These are phyloP conservation scores for Semnornis frantzii DNA, from an alignment of 2,113 vertebrate genomes.

Conservation along the genomic window DNA sequence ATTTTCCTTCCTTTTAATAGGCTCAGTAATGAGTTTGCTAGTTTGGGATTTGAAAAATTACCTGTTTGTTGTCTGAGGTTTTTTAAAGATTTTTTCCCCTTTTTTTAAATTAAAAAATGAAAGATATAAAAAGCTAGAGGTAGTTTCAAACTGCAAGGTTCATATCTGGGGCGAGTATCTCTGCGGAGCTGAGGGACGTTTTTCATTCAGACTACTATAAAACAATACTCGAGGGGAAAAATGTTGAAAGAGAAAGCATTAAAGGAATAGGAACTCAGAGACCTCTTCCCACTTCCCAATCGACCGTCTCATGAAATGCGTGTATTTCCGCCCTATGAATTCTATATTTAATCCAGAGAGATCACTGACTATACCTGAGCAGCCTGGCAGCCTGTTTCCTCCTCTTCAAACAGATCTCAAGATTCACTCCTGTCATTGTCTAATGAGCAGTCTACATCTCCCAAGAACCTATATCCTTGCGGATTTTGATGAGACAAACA, in stretches of 20 bases:
- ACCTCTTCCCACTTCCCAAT: slow-evolving; percentile 62
- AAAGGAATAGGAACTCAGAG: slow-evolving; percentile 64
- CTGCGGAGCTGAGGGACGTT: not conserved
- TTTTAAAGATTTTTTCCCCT: not conserved
- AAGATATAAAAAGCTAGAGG: slow-evolving; percentile 4
- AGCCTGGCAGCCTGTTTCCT: slow-evolving; percentile 49
- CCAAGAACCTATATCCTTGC: not conserved
- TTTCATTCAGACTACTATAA: slow-evolving; percentile 48
- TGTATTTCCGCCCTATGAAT: slow-evolving; percentile 49
- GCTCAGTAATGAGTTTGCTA: slow-evolving; percentile 5
- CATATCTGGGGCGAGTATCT: slow-evolving; percentile 16
- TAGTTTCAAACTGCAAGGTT: slow-evolving; percentile 40
- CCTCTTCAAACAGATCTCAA: slow-evolving; percentile 58
- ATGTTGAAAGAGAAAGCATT: slow-evolving; percentile 64
- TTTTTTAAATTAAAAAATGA: slow-evolving; percentile 32
- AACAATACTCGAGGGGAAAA: slow-evolving; percentile 56
- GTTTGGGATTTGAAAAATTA: slow-evolving; percentile 46
- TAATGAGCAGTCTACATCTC: slow-evolving; percentile 19
- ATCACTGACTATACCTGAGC: slow-evolving; percentile 42
- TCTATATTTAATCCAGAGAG: slow-evolving; percentile 57
- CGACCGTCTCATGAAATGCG: slow-evolving; percentile 50
- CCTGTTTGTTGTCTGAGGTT: not conserved
- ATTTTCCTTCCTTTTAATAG: slow-evolving; percentile 7
- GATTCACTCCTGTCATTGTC: slow-evolving; percentile 17
- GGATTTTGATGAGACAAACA: slow-evolving; percentile 24